Evolutionary conservation across 1,140 invertebrate species (phyloP).

Genomic region (Coenobita brevimanus): DNA sequence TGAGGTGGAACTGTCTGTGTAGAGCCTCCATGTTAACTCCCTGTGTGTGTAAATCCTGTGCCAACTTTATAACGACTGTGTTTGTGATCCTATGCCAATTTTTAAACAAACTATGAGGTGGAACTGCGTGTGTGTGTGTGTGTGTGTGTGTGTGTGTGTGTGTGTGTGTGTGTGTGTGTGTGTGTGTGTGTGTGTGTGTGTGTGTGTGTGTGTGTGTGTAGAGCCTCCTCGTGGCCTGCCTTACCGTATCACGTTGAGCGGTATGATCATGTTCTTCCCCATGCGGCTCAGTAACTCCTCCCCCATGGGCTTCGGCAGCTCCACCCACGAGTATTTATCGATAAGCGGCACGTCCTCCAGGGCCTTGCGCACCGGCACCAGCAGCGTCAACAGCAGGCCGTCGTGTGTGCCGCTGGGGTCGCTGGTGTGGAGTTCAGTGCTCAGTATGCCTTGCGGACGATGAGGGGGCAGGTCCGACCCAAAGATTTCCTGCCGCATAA

Average conservation of each 20-base stretch:
- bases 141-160: too few species aligned
- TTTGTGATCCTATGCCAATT: too few species aligned
- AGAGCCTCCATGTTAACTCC: too few species aligned
- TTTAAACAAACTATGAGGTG: too few species aligned
- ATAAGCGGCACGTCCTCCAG: slow-evolving; percentile 79
- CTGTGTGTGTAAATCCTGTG: too few species aligned
- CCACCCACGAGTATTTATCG: slow-evolving; percentile 92
- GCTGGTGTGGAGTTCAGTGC: slow-evolving; percentile 76
- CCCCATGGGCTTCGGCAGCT: slow-evolving; percentile 82
- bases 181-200: too few species aligned
- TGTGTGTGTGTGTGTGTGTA: too few species aligned
- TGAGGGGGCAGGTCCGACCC: slow-evolving; percentile 88
- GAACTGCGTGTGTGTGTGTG: too few species aligned
- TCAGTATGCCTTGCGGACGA: slow-evolving; percentile 86
- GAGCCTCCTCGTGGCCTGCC: background rate
- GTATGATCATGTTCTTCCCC: slow-evolving; percentile 84
- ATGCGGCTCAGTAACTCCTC: slow-evolving; percentile 81
- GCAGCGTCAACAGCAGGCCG: slow-evolving; percentile 86
- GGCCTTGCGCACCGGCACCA: slow-evolving; percentile 84
- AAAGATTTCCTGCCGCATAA: slow-evolving; percentile 83
- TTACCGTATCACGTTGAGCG: slow-evolving; percentile 87
- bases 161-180: too few species aligned
- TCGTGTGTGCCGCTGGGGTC: slow-evolving; percentile 76
- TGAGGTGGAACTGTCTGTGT: too few species aligned
- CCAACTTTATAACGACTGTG: too few species aligned